Evolutionary conservation across 1,140 invertebrate genomes (phyloP), one percentile per base, ranked within the genome.

Genomic region (Drosophila prosaltans): DNA sequence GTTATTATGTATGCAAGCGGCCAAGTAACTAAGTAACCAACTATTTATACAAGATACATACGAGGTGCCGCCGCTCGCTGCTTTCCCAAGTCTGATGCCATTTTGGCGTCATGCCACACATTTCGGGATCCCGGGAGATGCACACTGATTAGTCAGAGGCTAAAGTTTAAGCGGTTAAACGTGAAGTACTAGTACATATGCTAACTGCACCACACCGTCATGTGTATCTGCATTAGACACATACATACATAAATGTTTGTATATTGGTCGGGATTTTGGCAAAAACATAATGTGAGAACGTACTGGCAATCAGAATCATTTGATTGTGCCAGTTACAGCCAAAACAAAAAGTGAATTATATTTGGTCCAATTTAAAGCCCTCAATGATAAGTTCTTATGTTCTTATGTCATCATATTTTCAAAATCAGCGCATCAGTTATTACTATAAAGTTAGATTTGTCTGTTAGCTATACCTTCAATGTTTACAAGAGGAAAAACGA

Each of bases 141-240:
- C 74, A 80, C 83, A 89, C 57, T 86, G 82, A 86, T 86, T 82
- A 86, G 41, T 36, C 62, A 67, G 58, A 72, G 84, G 81, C 72
- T 78, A 70, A 89, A 86, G 77, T 80, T 88, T 88, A 86, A 81
- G 83, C 83, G 80, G 80, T 78, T 88, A 89, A 86, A 80, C 84
- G 83, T 89, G 83, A 71, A 66, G 28, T 30, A 30, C 32, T 54
- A 45, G 32, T 36, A 36, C 32, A 36, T 36, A 36, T 36, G 32
- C 32, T 36, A 36, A 36, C 4, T 7, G 32, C 6, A 36, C 32
- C 6, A 6, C 6, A 36, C 3, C 3, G 3, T 2, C 32, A 36
- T 7, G 6, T 36, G 32, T 36, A 36, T 7, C 3, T 36, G 6
- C 6, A 36, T 36, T 30, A 30, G 28, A 2, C 28, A 30, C 28